phyloP scores from a whole-genome alignment of 2,797 vertebrate species.

The Propithecus deckenii region DNA sequence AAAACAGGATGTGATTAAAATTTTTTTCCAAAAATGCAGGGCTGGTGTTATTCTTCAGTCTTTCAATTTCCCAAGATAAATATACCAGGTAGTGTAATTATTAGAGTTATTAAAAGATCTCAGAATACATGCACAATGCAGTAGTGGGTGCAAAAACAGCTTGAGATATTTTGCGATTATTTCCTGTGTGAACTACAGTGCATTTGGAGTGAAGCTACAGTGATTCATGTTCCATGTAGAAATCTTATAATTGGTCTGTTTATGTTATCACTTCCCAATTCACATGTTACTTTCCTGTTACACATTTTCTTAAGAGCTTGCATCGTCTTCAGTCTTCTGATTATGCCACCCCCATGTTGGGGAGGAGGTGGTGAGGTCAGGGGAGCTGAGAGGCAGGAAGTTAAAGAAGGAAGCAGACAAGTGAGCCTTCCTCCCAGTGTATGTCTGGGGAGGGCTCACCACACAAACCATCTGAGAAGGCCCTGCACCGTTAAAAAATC shows the following conservation, averaged over 20 bases:
- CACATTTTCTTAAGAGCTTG: slow-evolving; percentile 18
- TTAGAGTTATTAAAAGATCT: slow-evolving; percentile 38
- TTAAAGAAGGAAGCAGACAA: slow-evolving; percentile 3
- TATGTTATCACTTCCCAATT: slow-evolving; percentile 27
- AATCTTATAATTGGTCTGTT: slow-evolving; percentile 24
- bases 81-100: slow-evolving; percentile 47
- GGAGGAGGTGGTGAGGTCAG: not conserved
- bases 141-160: not conserved
- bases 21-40: slow-evolving; percentile 45
- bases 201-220: slow-evolving; percentile 4
- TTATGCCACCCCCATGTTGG: not conserved
- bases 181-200: not conserved
- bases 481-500: not conserved
- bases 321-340: not conserved
- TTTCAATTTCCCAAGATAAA: slow-evolving; percentile 62
- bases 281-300: slow-evolving; percentile 31
- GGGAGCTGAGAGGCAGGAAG: not conserved
- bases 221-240: not conserved
- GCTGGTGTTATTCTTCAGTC: slow-evolving; percentile 50
- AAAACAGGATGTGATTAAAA: slow-evolving; percentile 42
- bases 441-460: too few relatives aligned
- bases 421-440: not conserved
- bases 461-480: not conserved
- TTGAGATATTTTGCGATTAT: slow-evolving; percentile 9
- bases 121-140: slow-evolving; percentile 26